These are phyloP conservation scores for Lucilia sericata DNA, from an alignment of 1,140 invertebrate species.

Conservation along the genomic window DNA sequence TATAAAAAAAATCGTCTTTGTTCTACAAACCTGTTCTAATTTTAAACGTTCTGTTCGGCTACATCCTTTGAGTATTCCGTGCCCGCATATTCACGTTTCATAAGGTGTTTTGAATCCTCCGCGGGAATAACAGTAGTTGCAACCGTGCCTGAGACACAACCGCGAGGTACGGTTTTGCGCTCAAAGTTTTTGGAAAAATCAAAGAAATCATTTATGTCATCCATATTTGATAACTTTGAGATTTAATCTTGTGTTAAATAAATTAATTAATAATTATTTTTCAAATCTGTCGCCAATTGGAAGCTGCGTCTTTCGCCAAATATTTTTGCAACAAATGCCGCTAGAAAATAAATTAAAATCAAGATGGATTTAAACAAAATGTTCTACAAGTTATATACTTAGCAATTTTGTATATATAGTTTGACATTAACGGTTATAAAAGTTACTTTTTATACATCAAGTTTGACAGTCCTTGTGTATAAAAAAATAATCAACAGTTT, in stretches of 20 bases:
- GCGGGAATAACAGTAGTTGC: background rate
- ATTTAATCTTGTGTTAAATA: too few relatives aligned
- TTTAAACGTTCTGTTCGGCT: conserved; percentile 51
- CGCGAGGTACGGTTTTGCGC: conserved; percentile 45
- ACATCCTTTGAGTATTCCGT: conserved; percentile 55
- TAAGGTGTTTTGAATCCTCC: conserved; percentile 45
- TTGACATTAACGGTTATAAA: too few relatives aligned
- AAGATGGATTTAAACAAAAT: too few relatives aligned
- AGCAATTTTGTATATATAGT: too few relatives aligned
- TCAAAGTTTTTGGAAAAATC: conserved; percentile 62
- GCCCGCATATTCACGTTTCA: conserved; percentile 56
- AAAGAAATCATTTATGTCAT: conserved; percentile 61
- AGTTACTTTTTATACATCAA: too few relatives aligned
- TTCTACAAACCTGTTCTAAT: conserved; percentile 52
- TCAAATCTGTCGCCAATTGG: background rate
- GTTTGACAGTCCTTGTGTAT: too few relatives aligned
- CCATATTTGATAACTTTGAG: conserved; percentile 50
- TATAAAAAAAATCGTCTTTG: background rate
- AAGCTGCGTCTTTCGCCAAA: too few relatives aligned
- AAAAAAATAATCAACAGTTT: too few relatives aligned
- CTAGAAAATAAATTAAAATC: too few relatives aligned
- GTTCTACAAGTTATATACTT: too few relatives aligned
- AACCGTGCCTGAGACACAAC: conserved; percentile 48
- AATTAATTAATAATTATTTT: too few relatives aligned
- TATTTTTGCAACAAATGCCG: too few relatives aligned